Base-by-base conservation (phyloP, 2,797 vertebrate species). In the Brachyrhaphis roseni region DNA sequence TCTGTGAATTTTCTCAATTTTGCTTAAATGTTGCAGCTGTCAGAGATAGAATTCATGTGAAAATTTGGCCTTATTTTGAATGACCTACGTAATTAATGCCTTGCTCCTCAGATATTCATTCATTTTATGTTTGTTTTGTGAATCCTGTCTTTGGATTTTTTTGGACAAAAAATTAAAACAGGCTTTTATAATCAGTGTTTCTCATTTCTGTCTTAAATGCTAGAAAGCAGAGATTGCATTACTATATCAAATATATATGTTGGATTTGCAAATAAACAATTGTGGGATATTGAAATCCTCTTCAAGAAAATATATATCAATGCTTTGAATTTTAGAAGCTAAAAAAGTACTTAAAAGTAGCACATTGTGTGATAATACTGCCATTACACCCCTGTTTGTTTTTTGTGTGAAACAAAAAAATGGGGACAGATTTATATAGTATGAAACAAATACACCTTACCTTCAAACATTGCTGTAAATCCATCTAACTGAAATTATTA, bases 131-230 rank as follows among this genome's bases (percentile, higher is more conserved):
- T 76, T 5, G 75, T 77, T 75, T 70, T 72, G 82, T 49, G 80
- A 81, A 16, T 70, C 39, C 59, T 84, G 13, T 71, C 70, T 83
- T 87, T 80, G 78, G 72, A 75, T 78, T 45, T 72, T 91, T 91
- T 92, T 92, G 90, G 75, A 46, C 68, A 86, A 89, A 86, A 86
- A 77, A 16, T 90, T 88, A 91, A 92, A 94, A 93, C 64, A 70
- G 64, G 80, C 55, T 88, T 90, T 92, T 91, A 23, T 82, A 31
- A 39, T 55, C 57, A 23, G 46, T 74, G 70, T 66, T 80, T 36
- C n/a, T 75, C 74, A 68, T 23, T 16, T 57, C 2, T 75, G 18
- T 31, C 3, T n/a, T n/a, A n/a, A 70, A 6, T 15, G 12, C 39
- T 15, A n/a, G 4, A 70, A n/a, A 43, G 2, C 26, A 45, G 64